Evolutionary conservation across 2,113 vertebrate genomes (phyloP).

Genomic region (Arenaria interpres): DNA sequence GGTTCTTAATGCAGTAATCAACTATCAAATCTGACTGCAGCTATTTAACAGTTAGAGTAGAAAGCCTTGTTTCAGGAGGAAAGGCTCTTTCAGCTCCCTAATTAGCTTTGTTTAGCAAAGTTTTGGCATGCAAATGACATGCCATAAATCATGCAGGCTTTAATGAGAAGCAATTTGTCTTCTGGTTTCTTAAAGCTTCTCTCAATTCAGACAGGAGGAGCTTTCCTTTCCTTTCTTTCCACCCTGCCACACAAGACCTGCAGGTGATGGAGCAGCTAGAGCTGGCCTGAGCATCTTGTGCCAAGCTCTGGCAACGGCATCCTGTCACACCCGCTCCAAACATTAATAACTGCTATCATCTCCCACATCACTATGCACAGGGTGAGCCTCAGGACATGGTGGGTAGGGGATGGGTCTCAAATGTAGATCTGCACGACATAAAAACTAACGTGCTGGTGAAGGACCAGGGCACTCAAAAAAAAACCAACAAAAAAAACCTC

Average conservation of each 20-base stretch:
- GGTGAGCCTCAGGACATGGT: background rate
- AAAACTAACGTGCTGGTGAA: background rate
- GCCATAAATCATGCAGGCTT: slow-evolving; percentile 57
- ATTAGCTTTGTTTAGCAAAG: slow-evolving; percentile 61
- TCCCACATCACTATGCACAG: background rate
- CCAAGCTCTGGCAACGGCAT: fast-evolving
- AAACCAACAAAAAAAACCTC: background rate
- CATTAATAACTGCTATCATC: background rate
- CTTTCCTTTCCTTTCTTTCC: slow-evolving; percentile 11
- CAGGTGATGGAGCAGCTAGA: background rate
- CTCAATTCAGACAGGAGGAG: slow-evolving; percentile 28
- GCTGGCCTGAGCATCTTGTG: background rate
- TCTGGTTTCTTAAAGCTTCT: slow-evolving; percentile 41
- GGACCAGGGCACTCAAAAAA: background rate
- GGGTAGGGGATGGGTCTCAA: background rate
- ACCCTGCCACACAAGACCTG: background rate
- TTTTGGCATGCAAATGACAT: slow-evolving; percentile 69
- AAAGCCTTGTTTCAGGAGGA: slow-evolving; percentile 41
- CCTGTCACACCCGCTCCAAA: background rate
- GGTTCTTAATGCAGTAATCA: slow-evolving; percentile 10
- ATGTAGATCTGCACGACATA: background rate
- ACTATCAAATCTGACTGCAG: slow-evolving; percentile 25
- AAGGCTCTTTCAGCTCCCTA: slow-evolving; percentile 60
- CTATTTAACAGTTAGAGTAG: slow-evolving; percentile 31
- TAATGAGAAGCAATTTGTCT: slow-evolving; percentile 66